These are phyloP conservation scores for Channa striata DNA, from an alignment of 2,797 vertebrate species.

Conservation along the genomic window DNA sequence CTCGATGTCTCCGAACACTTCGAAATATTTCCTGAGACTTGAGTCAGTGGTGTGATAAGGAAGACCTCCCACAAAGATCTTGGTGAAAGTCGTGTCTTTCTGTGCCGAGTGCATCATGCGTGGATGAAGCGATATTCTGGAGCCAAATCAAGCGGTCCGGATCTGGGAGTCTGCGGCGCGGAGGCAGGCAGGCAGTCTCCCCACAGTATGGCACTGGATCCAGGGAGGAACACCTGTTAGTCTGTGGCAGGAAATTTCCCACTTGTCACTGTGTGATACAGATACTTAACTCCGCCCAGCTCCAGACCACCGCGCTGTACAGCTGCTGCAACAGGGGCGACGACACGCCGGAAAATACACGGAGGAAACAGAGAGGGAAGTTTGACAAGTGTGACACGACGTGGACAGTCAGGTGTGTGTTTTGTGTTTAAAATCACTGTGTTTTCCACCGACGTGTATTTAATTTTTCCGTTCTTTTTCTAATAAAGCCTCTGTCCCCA, in stretches of 20 bases:
- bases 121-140: slow-evolving; percentile 6
- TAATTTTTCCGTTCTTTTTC: no score
- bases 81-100: slow-evolving; percentile 98
- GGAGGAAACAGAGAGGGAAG: not conserved
- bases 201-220: slow-evolving; percentile 39
- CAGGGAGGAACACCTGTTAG: slow-evolving; percentile 76
- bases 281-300: slow-evolving; percentile 76
- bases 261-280: slow-evolving; percentile 73
- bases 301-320: slow-evolving; percentile 45
- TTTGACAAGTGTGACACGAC: no score
- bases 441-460: no score
- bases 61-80: slow-evolving; percentile 97
- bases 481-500: no score
- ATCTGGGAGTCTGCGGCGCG: slow-evolving; percentile 11
- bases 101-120: slow-evolving; percentile 95
- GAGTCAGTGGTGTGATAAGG: slow-evolving; percentile 98
- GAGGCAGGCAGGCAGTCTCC: slow-evolving; percentile 35
- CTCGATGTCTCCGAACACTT: slow-evolving; percentile 97
- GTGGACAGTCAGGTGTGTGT: no score
- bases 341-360: not conserved
- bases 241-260: slow-evolving; percentile 65
- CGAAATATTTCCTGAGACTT: slow-evolving; percentile 96
- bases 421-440: no score
- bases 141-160: no score
- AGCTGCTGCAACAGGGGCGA: slow-evolving; percentile 52